Evolutionary conservation across 1,140 invertebrate species (phyloP).

Genomic region (Alviniconcha marisindica): DNA sequence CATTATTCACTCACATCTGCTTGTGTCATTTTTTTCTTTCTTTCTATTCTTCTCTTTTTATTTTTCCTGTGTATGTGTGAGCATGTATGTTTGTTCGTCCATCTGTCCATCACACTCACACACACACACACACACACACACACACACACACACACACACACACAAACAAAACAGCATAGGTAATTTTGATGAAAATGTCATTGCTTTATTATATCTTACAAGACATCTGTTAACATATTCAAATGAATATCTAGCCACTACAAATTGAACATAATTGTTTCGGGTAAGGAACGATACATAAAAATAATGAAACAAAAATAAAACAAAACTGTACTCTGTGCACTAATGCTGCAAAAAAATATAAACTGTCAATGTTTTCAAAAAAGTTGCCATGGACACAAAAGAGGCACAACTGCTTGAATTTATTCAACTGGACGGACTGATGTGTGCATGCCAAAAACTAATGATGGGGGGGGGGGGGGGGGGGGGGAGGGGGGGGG

Average conservation of each 20-base stretch:
- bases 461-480: too few relatives aligned
- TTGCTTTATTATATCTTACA: background rate
- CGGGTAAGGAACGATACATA: background rate
- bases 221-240: background rate
- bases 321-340: background rate
- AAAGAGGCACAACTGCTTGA: background rate
- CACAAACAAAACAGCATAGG: background rate
- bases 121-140: slow-evolving; percentile 32
- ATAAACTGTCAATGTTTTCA: background rate
- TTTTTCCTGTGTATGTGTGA: too few relatives aligned
- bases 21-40: too few relatives aligned
- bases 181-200: slow-evolving; percentile 3
- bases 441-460: too few relatives aligned
- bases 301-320: background rate
- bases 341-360: background rate
- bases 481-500: too few relatives aligned
- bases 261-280: background rate
- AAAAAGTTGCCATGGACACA: background rate
- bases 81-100: too few relatives aligned
- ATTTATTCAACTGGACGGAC: too few relatives aligned
- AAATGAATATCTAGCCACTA: background rate
- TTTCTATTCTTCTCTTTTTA: too few relatives aligned
- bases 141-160: slow-evolving; percentile 30
- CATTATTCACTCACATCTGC: too few relatives aligned
- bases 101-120: background rate